phyloP scores from a whole-genome alignment of 2,888 invertebrate species.

The Thecocarcelia acutangulata region DNA sequence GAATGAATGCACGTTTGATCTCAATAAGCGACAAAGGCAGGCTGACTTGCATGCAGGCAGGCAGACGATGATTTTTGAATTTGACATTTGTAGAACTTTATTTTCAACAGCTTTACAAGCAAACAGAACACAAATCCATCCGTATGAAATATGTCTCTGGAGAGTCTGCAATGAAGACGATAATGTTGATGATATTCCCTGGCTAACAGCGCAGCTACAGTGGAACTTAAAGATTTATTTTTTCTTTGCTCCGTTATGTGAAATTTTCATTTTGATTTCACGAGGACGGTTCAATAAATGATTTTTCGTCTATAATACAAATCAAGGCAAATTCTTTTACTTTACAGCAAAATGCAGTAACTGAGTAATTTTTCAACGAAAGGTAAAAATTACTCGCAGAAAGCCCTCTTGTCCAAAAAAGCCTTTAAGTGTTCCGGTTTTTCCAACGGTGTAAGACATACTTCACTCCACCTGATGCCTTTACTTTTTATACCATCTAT shows the following conservation, averaged over 20 bases:
- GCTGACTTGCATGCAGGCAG: neutral
- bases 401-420: too few relatives aligned
- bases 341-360: too few relatives aligned
- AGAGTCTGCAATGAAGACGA: slow-evolving; percentile 27
- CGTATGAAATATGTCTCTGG: slow-evolving; percentile 37
- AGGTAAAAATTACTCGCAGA: too few relatives aligned
- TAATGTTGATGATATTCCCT: slow-evolving; percentile 21
- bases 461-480: too few relatives aligned
- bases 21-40: neutral
- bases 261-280: neutral
- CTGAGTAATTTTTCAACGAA: too few relatives aligned
- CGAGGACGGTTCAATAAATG: neutral
- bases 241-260: neutral
- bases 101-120: neutral
- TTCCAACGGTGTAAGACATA: too few relatives aligned
- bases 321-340: too few relatives aligned
- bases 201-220: neutral
- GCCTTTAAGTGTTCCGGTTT: too few relatives aligned
- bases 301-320: neutral
- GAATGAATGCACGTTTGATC: slow-evolving; percentile 1
- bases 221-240: too few relatives aligned
- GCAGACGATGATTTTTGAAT: slow-evolving; percentile 13
- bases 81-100: slow-evolving; percentile 40
- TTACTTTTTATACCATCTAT: too few relatives aligned
- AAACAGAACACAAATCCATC: neutral